Conservation (phyloP, 2,113 vertebrate genomes). For the Tapirus terrestris region DNA sequence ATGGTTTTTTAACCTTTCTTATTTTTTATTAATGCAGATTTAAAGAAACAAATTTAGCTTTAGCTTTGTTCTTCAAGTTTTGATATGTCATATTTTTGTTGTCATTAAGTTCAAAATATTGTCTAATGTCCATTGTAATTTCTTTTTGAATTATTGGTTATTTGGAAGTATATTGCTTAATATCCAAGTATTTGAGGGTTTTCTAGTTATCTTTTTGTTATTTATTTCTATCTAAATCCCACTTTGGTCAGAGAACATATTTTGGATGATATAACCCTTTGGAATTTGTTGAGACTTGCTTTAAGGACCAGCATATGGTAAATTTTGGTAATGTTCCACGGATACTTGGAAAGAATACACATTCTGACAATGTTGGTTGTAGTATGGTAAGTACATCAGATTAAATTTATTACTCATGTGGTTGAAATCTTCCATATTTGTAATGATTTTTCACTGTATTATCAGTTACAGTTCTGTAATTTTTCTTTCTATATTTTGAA, state of each 20-base stretch:
- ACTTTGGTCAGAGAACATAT: slow-evolving; percentile 8
- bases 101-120: not conserved
- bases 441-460: not conserved
- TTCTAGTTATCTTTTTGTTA: not conserved
- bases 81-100: not conserved
- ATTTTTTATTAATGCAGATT: not conserved
- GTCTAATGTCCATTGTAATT: not conserved
- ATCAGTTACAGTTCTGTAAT: not conserved
- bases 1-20: not conserved
- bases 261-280: not conserved
- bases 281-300: not conserved
- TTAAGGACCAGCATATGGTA: not conserved
- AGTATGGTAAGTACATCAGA: not conserved
- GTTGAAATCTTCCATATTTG: not conserved
- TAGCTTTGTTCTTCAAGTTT: slow-evolving; percentile 5
- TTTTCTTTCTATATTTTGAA: not conserved
- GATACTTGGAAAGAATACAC: not conserved
- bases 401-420: not conserved
- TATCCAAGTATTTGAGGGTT: not conserved
- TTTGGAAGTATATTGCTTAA: not conserved
- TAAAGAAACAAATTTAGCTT: not conserved
- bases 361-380: not conserved
- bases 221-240: not conserved
- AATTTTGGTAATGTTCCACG: not conserved
- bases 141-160: not conserved